Conservation (phyloP, 1,140 invertebrate genomes). For the Anagrus nilaparvatae region DNA sequence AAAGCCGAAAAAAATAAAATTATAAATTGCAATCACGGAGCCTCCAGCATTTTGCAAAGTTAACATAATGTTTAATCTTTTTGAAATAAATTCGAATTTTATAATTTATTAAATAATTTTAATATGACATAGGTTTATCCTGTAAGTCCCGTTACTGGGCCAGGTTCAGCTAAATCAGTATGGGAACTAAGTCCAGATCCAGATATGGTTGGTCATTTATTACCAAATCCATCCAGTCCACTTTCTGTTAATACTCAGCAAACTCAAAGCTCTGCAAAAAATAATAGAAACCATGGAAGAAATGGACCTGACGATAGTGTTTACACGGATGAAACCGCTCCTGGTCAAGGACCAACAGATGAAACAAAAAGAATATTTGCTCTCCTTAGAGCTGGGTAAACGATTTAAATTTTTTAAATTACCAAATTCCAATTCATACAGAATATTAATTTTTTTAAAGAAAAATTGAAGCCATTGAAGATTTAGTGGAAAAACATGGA, state of each 20-base stretch:
- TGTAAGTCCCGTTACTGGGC: constrained; percentile 51
- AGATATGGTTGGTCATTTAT: constrained; percentile 42
- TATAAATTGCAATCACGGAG: constrained; percentile 35
- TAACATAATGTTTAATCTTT: constrained; percentile 8
- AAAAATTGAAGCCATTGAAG: constrained; percentile 64
- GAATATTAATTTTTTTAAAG: constrained; percentile 31
- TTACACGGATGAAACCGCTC: constrained; percentile 33
- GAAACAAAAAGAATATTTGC: constrained; percentile 37
- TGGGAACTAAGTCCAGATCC: constrained; percentile 59
- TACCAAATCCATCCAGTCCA: constrained; percentile 50
- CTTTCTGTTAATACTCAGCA: constrained; percentile 50
- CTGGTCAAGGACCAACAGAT: constrained; percentile 30
- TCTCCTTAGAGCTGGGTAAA: constrained; percentile 35
- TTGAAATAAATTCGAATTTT: constrained; percentile 5
- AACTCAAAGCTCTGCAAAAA: constrained; percentile 25
- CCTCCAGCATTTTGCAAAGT: constrained; percentile 41
- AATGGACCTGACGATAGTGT: constrained; percentile 34
- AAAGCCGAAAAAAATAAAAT: constrained; percentile 18
- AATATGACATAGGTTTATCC: constrained; percentile 39
- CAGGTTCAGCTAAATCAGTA: constrained; percentile 73
- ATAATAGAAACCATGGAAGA: constrained; percentile 19
- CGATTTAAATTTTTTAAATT: neutral
- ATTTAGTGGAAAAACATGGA: constrained; percentile 62
- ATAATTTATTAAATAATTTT: constrained; percentile 1
- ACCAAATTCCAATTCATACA: neutral